phyloP scores from a whole-genome alignment of 2,797 vertebrate species.

The Hozukius guyotensis region DNA sequence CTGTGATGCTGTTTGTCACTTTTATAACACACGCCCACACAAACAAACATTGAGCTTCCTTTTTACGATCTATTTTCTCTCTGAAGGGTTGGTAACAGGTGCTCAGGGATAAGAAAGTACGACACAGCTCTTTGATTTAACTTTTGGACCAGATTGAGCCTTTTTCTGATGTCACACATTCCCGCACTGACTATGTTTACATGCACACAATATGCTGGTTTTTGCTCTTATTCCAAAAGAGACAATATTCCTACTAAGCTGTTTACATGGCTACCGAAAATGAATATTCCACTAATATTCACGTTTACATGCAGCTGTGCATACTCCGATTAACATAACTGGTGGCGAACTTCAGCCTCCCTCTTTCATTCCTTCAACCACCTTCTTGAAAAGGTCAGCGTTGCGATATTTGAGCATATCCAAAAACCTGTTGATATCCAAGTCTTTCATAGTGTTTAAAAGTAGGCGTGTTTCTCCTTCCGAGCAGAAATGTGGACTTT shows the following conservation, averaged over 20 bases:
- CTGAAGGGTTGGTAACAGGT: background rate
- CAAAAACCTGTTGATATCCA: too few relatives aligned
- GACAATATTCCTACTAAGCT: too few relatives aligned
- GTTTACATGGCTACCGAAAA: too few relatives aligned
- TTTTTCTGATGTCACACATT: background rate
- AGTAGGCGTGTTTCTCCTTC: background rate
- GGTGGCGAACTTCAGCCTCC: too few relatives aligned
- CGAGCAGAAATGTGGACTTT: too few relatives aligned
- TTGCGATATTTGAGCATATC: too few relatives aligned
- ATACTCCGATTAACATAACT: too few relatives aligned
- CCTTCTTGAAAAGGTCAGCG: background rate
- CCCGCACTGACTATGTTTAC: background rate
- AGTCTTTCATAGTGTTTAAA: too few relatives aligned
- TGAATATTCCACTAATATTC: too few relatives aligned
- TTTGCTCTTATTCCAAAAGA: too few relatives aligned
- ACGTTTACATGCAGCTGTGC: too few relatives aligned
- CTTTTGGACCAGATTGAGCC: background rate
- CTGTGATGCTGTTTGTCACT: background rate
- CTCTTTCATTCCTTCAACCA: background rate
- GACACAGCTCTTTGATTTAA: background rate
- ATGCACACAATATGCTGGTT: background rate
- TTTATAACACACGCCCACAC: background rate
- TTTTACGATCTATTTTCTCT: background rate
- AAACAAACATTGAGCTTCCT: background rate
- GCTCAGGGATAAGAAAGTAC: background rate